Evolutionary conservation across 53 echinoderm and acorn worm genomes (phyloP), one percentile per base, ranked within the genome.

Genomic region (Apostichopus leukothele): DNA sequence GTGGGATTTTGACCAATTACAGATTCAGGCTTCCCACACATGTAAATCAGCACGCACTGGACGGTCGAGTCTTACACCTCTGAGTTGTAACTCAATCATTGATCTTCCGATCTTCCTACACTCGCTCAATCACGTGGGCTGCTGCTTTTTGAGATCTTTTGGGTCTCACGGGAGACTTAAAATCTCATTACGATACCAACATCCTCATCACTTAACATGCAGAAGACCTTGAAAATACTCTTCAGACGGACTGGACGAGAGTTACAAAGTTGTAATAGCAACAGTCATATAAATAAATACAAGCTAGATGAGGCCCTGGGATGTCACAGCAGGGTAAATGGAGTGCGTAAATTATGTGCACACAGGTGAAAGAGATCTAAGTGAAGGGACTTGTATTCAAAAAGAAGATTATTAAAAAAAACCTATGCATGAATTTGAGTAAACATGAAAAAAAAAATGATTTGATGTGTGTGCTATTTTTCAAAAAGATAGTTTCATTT

Each of bases 161-260:
- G 63, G 11, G 63, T 63, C 63, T 16, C 63, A 63, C 12, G 63
- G 16, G 63, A 63, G 63, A 16, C 11, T 63, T 63, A 63, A 63
- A 63, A 63, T 63, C 63, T 63, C 63, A 63, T 63, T 63, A 63
- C 63, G 63, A 63, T 63, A 63, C 63, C 63, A 63, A 63, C 63
- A 63, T 63, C 63, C 7, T 16, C 63, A 63, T 63, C 63, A 63
- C 63, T 63, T 63, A 63, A 63, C 63, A 63, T 63, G 63, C 63
- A 16, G 16, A 63, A 63, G 63, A 63, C 63, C 63, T 63, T 63
- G 63, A 63, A 3, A 5, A 16, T 16, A 63, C 63, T 39, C 39
- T 39, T 39, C 39, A 39, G 39, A 39, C 39, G 39, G 1, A 39
- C 39, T 39, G 39, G 39, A 39, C 39, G 39, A 39, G 39, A 39